Evolutionary conservation across 2,113 vertebrate species (phyloP).

Genomic region (Python bivittatus): DNA sequence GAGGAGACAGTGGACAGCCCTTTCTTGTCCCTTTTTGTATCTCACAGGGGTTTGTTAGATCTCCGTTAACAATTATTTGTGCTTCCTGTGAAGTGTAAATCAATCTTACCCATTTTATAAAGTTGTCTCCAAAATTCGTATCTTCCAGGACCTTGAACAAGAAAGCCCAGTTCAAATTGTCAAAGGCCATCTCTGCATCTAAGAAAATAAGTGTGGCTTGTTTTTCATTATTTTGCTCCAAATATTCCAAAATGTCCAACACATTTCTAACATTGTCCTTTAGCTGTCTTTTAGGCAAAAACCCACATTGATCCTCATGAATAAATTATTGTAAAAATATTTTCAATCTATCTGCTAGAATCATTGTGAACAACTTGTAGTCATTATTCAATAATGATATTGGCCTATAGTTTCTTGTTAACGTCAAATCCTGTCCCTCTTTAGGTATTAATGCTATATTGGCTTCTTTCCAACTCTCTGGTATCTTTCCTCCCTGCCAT

Average conservation of each 20-base stretch:
- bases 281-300: not conserved
- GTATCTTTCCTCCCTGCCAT: not conserved
- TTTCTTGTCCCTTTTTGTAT: not conserved
- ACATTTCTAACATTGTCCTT: not conserved
- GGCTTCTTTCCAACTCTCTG: not conserved
- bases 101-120: not conserved
- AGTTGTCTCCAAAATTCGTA: not conserved
- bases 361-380: not conserved
- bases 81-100: not conserved
- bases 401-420: not conserved
- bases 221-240: not conserved
- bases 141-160: not conserved
- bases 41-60: not conserved
- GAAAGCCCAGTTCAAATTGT: not conserved
- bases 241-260: not conserved
- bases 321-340: not conserved
- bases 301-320: not conserved
- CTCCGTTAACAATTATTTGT: not conserved
- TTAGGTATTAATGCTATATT: not conserved
- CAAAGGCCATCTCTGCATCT: not conserved
- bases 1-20: not conserved
- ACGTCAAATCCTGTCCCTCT: not conserved
- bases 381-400: not conserved
- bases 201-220: not conserved
- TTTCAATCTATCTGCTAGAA: not conserved